A percentile compares a stretch with the other conserved stretches of the same genome.
Conservation (phyloP, 2,888 invertebrate genomes). For the Deroplatys truncata region DNA sequence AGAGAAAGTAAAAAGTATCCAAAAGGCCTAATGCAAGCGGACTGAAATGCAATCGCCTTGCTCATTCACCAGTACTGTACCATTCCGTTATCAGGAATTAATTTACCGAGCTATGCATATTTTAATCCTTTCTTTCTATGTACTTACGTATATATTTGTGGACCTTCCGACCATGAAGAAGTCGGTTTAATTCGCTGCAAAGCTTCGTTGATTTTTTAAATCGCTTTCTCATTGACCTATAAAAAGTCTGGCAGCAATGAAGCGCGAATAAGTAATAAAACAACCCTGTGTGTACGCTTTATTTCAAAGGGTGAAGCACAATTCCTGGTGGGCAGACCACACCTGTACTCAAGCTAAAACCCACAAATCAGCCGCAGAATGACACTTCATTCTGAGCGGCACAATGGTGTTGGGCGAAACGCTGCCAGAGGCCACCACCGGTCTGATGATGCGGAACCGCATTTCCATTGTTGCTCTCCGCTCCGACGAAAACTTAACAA, state of each 20-base stretch:
- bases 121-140: no score
- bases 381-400: slow-evolving; percentile 13
- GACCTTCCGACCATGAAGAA: no score
- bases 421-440: slow-evolving; percentile 9
- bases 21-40: no score
- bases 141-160: no score
- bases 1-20: no score
- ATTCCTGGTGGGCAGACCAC: not conserved
- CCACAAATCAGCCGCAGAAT: slow-evolving; percentile 15
- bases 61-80: no score
- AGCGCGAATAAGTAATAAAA: not conserved
- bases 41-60: no score
- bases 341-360: slow-evolving; percentile 12
- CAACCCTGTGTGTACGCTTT: not conserved
- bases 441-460: slow-evolving; percentile 3
- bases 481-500: not conserved
- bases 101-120: no score
- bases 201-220: no score
- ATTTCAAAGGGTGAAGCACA: not conserved
- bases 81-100: no score
- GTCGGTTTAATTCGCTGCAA: no score
- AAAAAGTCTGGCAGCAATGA: not conserved
- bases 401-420: not conserved
- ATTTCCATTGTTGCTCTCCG: slow-evolving; percentile 8
- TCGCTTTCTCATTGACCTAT: no score